Conservation (phyloP, 1,140 invertebrate species). For the Panulirus ornatus region DNA sequence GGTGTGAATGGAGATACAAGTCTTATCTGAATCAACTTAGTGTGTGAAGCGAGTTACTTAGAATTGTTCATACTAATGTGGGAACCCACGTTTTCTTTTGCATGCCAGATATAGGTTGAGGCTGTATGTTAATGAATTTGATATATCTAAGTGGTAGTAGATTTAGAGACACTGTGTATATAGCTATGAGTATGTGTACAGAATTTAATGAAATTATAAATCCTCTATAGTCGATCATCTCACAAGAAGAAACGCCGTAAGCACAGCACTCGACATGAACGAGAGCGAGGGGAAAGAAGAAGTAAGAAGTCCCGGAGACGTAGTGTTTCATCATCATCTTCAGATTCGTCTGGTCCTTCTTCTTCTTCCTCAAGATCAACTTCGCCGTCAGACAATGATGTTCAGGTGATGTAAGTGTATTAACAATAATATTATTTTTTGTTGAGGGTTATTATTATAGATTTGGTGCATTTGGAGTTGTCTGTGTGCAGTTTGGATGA, state of each 20-base stretch:
- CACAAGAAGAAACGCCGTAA: constrained; percentile 67
- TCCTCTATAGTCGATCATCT: constrained; percentile 33
- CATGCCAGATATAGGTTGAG: no score
- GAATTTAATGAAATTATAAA: not conserved
- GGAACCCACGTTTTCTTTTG: no score
- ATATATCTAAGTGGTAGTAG: no score
- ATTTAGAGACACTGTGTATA: not conserved
- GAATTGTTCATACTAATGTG: no score
- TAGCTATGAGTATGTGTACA: not conserved
- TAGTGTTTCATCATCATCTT: constrained; percentile 52
- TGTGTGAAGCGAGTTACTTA: no score
- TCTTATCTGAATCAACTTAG: no score
- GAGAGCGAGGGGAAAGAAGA: constrained; percentile 44
- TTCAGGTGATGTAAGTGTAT: constrained; percentile 65
- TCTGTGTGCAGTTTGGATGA: no score
- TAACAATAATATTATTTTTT: not conserved
- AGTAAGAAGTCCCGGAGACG: constrained; percentile 60
- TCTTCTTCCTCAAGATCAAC: constrained; percentile 50
- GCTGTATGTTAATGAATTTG: no score
- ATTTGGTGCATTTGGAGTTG: no score
- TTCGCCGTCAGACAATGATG: constrained; percentile 56
- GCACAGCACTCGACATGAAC: constrained; percentile 56
- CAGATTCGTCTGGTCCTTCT: constrained; percentile 34
- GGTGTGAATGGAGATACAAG: no score
- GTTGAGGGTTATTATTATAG: no score